Base-by-base conservation (phyloP, 1,140 invertebrate genomes). In the Chironomus striatipennis region DNA sequence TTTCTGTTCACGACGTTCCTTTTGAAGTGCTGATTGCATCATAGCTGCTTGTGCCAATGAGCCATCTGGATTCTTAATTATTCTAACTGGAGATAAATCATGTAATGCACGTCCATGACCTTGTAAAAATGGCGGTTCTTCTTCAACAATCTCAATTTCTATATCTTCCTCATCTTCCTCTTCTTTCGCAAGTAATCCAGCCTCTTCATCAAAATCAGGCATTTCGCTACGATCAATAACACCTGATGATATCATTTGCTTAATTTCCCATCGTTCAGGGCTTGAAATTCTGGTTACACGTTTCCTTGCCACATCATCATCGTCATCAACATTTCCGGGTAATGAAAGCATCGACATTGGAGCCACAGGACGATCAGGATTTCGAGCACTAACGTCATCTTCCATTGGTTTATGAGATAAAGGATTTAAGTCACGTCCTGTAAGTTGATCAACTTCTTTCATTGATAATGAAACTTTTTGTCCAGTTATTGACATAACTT, bases 1-100 rank as follows among this genome's bases (percentile, higher is more conserved):
- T 85, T 97, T 97, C 79, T 91, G 89, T 82, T 98, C 96, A 73
- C 98, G 84, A 73, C 98, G 85, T 82, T 99, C 98, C 82, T 99
- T 99, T 0, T 98, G 93, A 8, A 99, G 81, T 1, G 98, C 98
- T 73, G 93, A 95, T 82, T 99, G 98, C 97, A 99, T 99, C 95
- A 99, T 98, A 0, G 98, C 98, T 0, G 98, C 96, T 80, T 94
- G 98, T 0, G 97, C 97, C 17, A 99, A 83, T 0, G 96, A 98
- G 0, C 98, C 98, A 85, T 98, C 96, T 9, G 98, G 98, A 87
- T 99, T 99, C 84, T 99, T 99, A 0, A 99, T 97, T 78, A 99
- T 99, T 79, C 98, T 88, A 5, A 93, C 91, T 2, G 98, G 98
- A 78, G 95, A 97, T 0, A 99, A 84, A 80, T 99, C 97, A 76